Percentiles rank a stretch among this genome's conserved stretches.
Evolutionary conservation across 2,113 vertebrate species (phyloP).

Genomic region (Merops nubicus): DNA sequence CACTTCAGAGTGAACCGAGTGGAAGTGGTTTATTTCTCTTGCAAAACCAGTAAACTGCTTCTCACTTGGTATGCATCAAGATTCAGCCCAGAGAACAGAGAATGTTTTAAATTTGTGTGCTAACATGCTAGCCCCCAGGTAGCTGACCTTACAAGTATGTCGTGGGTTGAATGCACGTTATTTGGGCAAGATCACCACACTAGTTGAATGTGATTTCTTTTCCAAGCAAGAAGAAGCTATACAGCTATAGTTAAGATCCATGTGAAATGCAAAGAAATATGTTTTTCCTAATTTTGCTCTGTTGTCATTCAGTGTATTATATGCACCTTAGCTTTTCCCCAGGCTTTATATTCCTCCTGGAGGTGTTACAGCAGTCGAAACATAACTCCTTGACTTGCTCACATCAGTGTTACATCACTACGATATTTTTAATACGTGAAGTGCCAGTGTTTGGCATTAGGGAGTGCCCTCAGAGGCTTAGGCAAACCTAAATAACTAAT

Average conservation of each 20-base stretch:
- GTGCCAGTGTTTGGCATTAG: not conserved
- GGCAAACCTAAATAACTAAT: not conserved
- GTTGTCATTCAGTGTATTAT: not conserved
- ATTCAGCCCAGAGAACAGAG: not conserved
- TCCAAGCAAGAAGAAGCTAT: not conserved
- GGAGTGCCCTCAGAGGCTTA: not conserved
- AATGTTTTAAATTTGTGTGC: not conserved
- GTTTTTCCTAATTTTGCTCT: not conserved
- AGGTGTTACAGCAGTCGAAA: not conserved
- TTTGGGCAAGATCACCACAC: not conserved
- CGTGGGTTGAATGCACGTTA: not conserved
- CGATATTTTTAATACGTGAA: not conserved
- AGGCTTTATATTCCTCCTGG: not conserved
- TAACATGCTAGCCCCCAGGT: not conserved
- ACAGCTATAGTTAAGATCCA: not conserved
- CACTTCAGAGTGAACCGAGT: conserved; percentile 29
- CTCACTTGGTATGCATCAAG: not conserved
- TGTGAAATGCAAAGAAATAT: not conserved
- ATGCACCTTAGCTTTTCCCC: not conserved
- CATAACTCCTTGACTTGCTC: not conserved
- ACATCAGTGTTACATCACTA: not conserved
- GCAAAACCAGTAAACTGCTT: conserved; percentile 26
- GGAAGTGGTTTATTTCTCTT: conserved; percentile 36
- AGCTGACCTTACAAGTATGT: not conserved
- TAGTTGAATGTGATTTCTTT: not conserved